Base-by-base conservation (phyloP, 2,113 vertebrate genomes). In the Ciconia maguari region DNA sequence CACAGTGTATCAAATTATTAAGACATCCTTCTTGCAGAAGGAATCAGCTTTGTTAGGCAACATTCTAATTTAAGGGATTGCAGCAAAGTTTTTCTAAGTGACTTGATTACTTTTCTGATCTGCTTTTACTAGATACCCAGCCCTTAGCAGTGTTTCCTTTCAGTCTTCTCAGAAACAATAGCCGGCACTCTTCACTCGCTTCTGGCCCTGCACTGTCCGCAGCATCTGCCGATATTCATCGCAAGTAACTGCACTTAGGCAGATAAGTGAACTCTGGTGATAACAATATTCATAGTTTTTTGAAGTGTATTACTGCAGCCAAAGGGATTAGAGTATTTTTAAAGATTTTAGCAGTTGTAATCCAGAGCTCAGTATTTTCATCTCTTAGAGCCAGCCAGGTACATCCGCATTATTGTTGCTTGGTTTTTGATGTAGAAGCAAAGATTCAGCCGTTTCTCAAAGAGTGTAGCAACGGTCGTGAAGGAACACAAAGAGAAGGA, bases 131-230 rank as follows among this genome's bases (percentile, higher is more conserved):
- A 24, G 24, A 26, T 17, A 10, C 25, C 49, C 76, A 71, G 34
- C 46, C 41, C 68, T 58, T 16, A 9, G 51, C 32, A 24, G 10
- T 20, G 46, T 24, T 87, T 87, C 70, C 36, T 38, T 27, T 36
- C 11, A 6, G 30, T 16, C 30, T 32, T 52, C 42, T 62, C 76
- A 84, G 72, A 49, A 49, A 13, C 22, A 9, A 6, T 18, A 20
- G 15, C 76, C n/a, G 36, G 68, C 12, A 14, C 18, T 32, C 29
- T 38, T 34, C n/a, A 5, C n/a, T 84, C 0, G 0, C 80, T 61
- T 17, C 49, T 38, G 34, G 27, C 41, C 44, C 26, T 17, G 24
- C 14, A 1, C 18, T n/a, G 12, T 8, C 49, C 1, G 0, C 41
- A 46, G 13, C 57, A 8, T 16, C 62, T 16, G 19, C 51, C 3